A percentile compares a stretch with the other conserved stretches of the same genome.
phyloP scores from a whole-genome alignment of 2,888 invertebrate species.

The Dicyrtoma fusca region DNA sequence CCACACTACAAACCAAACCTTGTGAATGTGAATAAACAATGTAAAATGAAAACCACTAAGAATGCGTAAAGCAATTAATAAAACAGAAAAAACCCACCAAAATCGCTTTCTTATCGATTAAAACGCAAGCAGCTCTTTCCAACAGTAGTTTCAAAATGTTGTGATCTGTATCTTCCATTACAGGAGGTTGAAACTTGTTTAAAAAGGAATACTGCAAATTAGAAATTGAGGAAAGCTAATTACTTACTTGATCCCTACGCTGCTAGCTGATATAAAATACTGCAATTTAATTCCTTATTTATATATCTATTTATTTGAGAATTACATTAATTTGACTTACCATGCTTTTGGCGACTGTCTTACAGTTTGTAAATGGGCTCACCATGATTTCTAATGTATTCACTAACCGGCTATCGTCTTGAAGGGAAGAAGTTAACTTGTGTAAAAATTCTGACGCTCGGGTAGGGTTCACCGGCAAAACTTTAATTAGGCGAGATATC shows the following conservation, averaged over 20 bases:
- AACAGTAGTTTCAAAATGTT: constrained; percentile 93
- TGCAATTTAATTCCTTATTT: too few species aligned
- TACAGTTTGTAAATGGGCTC: constrained; percentile 87
- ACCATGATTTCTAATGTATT: constrained; percentile 83
- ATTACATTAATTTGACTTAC: constrained; percentile 63
- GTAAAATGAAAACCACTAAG: too few species aligned
- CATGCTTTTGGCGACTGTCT: constrained; percentile 79
- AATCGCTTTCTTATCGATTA: constrained; percentile 90
- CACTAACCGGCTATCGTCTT: constrained; percentile 69
- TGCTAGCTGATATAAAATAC: too few species aligned
- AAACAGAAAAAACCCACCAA: too few species aligned
- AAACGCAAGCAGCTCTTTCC: constrained; percentile 92
- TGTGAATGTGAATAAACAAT: too few species aligned
- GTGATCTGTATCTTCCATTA: constrained; percentile 93
- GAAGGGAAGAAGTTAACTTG: constrained; percentile 79
- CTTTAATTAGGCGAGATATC: constrained; percentile 69
- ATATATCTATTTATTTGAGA: too few species aligned
- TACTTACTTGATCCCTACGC: too few species aligned
- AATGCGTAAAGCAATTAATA: too few species aligned
- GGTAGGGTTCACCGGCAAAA: constrained; percentile 88
- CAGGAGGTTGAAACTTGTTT: constrained; percentile 90
- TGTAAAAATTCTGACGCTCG: constrained; percentile 86
- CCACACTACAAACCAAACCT: too few species aligned
- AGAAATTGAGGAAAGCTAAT: constrained; percentile 28
- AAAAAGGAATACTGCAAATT: constrained; percentile 74